Evolutionary conservation across 64 coral and sea anemone species (phyloP).

Genomic region (Porites lutea): DNA sequence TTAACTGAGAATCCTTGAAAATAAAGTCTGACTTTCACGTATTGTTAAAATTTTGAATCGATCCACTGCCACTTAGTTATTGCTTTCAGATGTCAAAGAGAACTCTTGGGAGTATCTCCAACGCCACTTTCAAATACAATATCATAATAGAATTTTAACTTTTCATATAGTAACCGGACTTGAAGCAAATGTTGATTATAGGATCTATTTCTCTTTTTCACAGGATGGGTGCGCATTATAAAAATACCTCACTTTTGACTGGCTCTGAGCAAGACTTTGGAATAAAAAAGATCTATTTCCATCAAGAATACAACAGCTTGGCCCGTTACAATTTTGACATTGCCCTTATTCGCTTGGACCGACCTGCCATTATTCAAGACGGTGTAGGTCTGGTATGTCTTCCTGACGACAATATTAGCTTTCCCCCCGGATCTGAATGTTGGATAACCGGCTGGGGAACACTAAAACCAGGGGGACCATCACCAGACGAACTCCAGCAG

Average conservation of each 20-base stretch:
- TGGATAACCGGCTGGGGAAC: constrained; percentile 89
- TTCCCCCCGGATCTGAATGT: constrained; percentile 65
- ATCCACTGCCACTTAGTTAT: no score
- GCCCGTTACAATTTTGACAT: constrained; percentile 75
- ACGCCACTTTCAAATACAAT: no score
- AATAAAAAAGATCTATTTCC: constrained; percentile 72
- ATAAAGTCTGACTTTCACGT: no score
- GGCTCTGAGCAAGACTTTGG: constrained; percentile 67
- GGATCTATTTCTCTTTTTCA: background rate
- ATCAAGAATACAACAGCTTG: constrained; percentile 72
- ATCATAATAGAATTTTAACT: no score
- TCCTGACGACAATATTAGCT: constrained; percentile 46
- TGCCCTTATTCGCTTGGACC: constrained; percentile 79
- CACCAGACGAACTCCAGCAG: constrained; percentile 73
- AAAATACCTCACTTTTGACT: constrained; percentile 33
- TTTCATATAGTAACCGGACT: no score
- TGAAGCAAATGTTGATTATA: background rate
- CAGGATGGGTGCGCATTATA: constrained; percentile 79
- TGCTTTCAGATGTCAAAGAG: no score
- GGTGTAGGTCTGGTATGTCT: constrained; percentile 64
- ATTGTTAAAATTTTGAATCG: no score
- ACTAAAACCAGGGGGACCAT: constrained; percentile 38
- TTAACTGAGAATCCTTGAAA: background rate
- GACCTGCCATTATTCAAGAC: constrained; percentile 30
- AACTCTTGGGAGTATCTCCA: no score